Conservation (phyloP, 2,113 vertebrate species). For the Coracopsis vasa region DNA sequence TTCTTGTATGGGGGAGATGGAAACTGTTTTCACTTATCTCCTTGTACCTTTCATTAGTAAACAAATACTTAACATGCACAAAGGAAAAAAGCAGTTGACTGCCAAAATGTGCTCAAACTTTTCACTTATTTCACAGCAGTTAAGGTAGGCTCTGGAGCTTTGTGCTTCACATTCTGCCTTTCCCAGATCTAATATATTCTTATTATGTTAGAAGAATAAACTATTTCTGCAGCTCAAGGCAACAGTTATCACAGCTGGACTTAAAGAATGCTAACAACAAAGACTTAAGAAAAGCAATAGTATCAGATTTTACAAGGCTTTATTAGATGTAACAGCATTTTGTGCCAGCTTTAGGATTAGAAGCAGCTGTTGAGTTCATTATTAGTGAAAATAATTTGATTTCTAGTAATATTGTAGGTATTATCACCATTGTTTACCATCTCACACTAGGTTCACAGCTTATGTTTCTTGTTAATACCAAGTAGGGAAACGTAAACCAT, state of each 20-base stretch:
- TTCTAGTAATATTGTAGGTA: slow-evolving; percentile 19
- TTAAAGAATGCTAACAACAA: slow-evolving; percentile 18
- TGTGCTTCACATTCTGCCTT: neutral
- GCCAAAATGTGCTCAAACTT: neutral
- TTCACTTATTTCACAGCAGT: neutral
- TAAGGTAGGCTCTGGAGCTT: neutral
- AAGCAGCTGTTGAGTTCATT: slow-evolving; percentile 44
- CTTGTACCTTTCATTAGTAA: neutral
- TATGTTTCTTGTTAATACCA: neutral
- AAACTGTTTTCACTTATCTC: neutral
- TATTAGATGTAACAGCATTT: neutral
- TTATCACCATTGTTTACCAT: neutral
- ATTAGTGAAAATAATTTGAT: slow-evolving; percentile 37
- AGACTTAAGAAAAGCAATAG: neutral
- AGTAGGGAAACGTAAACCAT: neutral
- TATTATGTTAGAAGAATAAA: slow-evolving; percentile 6
- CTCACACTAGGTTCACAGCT: neutral
- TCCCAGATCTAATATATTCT: neutral
- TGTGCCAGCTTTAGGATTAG: slow-evolving; percentile 11
- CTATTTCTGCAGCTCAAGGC: neutral
- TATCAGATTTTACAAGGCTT: slow-evolving; percentile 7
- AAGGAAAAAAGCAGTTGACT: neutral
- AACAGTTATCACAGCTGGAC: slow-evolving; percentile 42
- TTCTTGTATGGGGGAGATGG: neutral
- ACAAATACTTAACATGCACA: neutral